Base-by-base conservation (phyloP, 1,140 invertebrate species). In the Tigriopus japonicus region DNA sequence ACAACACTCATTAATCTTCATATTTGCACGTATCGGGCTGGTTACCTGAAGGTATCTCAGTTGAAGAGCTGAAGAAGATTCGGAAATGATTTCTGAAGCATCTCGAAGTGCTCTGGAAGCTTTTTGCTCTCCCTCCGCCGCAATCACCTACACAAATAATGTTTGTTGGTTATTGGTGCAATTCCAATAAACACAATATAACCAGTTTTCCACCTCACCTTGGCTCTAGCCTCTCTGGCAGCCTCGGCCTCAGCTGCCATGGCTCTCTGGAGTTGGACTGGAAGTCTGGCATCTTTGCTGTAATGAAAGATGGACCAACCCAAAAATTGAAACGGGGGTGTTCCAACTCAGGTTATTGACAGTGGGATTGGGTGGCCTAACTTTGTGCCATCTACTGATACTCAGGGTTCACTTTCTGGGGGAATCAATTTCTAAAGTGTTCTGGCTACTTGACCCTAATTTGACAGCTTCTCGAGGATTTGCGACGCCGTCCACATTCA, bases 71-170 rank as follows among this genome's bases (percentile, higher is more conserved):
- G 66, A 63, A 10, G 66, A 65, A 14, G 65, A 63, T 14, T 63
- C 60, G 40, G 73, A 67, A 59, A 77, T 74, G 24, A 77, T 73
- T 49, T 71, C 70, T 10, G 75, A 74, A 7, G 75, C 75, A 65
- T 77, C 74, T 59, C 71, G 71, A 28, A 77, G 67, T 51, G 75
- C 71, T 23, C 72, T 65, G 1, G 75, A 75, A 10, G 75, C 74
- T 63, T 73, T 73, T 59, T 74, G 70, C 63, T 77, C 75, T 53
- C 75, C 75, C 63, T 77, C 75, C n/a, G 75, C 76, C 9, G 76
- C 76, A 62, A 77, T 78, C 12, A 77, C 75, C 72, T 76, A 67
- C 41, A 77, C 78, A 51, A 23, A 54, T 5, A 19, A 49, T 12
- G 45, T 21, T 17, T 6, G n/a, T 21, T 17, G 10, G 10, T 15